These are phyloP conservation scores for Temnothorax nylanderi DNA, from an alignment of 1,140 invertebrate species.

Conservation along the genomic window DNA sequence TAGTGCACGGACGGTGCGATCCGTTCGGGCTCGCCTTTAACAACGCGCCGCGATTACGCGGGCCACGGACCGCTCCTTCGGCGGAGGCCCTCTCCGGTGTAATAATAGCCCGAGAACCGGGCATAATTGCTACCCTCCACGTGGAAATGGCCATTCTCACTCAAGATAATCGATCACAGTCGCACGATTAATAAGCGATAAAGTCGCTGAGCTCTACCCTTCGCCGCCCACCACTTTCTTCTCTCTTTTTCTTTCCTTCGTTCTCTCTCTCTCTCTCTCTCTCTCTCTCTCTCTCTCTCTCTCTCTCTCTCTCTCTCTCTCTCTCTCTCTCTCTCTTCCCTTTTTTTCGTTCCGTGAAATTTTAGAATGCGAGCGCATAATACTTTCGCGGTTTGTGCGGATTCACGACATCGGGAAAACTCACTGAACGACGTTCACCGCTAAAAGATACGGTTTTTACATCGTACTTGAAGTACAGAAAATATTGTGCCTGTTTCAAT, in stretches of 20 bases:
- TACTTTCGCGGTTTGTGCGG: neutral
- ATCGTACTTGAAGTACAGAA: neutral
- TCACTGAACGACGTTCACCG: neutral
- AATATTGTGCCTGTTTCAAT: neutral
- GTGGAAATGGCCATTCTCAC: constrained; percentile 80
- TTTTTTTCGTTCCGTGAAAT: constrained; percentile 1
- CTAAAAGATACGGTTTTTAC: neutral
- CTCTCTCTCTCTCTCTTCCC: neutral
- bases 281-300: neutral
- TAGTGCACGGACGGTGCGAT: neutral
- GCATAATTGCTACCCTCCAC: constrained; percentile 79
- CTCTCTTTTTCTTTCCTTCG: neutral
- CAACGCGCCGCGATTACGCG: constrained; percentile 78
- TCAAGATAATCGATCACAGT: constrained; percentile 80
- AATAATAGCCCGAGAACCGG: constrained; percentile 79
- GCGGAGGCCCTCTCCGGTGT: constrained; percentile 65
- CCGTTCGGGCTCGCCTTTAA: constrained; percentile 57
- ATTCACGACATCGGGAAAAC: constrained; percentile 11
- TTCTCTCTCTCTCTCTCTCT: constrained; percentile 14
- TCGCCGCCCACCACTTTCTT: constrained; percentile 40
- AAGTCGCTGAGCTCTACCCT: constrained; percentile 62
- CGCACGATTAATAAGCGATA: constrained; percentile 82
- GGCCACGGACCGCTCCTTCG: constrained; percentile 64
- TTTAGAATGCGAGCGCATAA: neutral
- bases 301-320: neutral